Evolutionary conservation across 2,113 vertebrate species (phyloP), one percentile per base, ranked within the genome.

Genomic region (Cebus imitator): DNA sequence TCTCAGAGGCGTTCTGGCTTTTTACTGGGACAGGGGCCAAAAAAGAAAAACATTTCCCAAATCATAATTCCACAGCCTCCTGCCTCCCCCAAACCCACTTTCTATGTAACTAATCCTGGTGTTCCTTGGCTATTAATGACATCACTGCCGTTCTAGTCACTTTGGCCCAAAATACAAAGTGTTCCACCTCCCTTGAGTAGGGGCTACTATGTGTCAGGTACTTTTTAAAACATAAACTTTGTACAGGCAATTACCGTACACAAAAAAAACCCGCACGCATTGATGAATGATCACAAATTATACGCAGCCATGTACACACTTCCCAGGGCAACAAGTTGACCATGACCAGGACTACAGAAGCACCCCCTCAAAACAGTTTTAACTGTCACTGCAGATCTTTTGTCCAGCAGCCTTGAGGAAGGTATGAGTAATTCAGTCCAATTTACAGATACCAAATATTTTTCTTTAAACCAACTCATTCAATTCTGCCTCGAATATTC

Each of bases 401-500:
- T 50, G 37, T 66, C 52, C 14, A 27, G 30, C 16, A 48, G 68
- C 30, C 35, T 64, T 30, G 32, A 95, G 48, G 40, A 85, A 80
- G 35, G 50, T 43, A 30, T 43, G 68, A 83, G 20, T 27, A 72
- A 40, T 78, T 86, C 40, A 94, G 72, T 73, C 37, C 57, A 80
- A 76, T 92, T 88, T 84, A 93, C 81, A 94, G 40, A 72, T 55
- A 80, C 10, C 27, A 72, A 61, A 40, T 85, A 78, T 94, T 95
- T 97, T 94, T 88, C 88, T 84, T 92, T 88, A 84, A 94, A 58
- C 61, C 72, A 92, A 80, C 37, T 95, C 37, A 93, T 93, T 96
- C 91, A 93, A 92, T 90, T 93, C 70, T 91, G 43, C 4, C 43
- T 91, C 48, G 21, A 75, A 90, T 92, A 87, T 78, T 91, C 70